Percentiles rank a stretch among this genome's conserved stretches.
phyloP scores from a whole-genome alignment of 37 sponge, comb jelly and placozoan species.

The Corticium candelabrum region DNA sequence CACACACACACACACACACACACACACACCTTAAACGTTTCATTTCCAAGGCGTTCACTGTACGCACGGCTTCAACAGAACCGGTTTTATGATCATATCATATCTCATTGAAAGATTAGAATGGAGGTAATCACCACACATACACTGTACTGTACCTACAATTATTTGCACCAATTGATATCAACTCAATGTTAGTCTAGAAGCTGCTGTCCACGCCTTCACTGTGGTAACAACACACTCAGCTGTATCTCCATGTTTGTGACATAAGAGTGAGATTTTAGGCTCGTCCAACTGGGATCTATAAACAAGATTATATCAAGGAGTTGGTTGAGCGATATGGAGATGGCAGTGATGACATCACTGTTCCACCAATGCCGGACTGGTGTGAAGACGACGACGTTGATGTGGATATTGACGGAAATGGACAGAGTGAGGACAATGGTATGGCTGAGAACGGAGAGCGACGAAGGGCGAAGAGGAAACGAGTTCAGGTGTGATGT shows the following conservation, averaged over 20 bases:
- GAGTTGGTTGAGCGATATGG: slow-evolving; percentile 49
- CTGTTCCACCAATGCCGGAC: slow-evolving; percentile 45
- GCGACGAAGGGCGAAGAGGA: too few relatives aligned
- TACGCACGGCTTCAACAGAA: slow-evolving; percentile 98
- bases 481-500: too few relatives aligned
- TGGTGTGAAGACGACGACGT: slow-evolving; percentile 41
- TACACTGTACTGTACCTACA: not conserved
- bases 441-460: too few relatives aligned
- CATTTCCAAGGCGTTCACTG: slow-evolving; percentile 76
- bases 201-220: slow-evolving; percentile 55
- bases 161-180: too few relatives aligned
- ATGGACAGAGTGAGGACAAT: not conserved
- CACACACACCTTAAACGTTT: too few relatives aligned
- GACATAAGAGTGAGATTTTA: too few relatives aligned
- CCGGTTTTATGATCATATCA: slow-evolving; percentile 77
- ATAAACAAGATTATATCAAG: slow-evolving; percentile 60
- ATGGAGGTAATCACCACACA: slow-evolving; percentile 54
- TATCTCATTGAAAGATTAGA: slow-evolving; percentile 19
- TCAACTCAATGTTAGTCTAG: slow-evolving; percentile 47
- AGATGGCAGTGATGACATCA: slow-evolving; percentile 26
- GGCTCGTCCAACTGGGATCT: slow-evolving; percentile 76
- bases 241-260: too few relatives aligned
- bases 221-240: too few relatives aligned
- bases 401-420: not conserved
- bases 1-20: too few relatives aligned